These are phyloP conservation scores for Caenorhabditis imperialis DNA, from an alignment of 2,888 invertebrate genomes.

Conservation along the genomic window DNA sequence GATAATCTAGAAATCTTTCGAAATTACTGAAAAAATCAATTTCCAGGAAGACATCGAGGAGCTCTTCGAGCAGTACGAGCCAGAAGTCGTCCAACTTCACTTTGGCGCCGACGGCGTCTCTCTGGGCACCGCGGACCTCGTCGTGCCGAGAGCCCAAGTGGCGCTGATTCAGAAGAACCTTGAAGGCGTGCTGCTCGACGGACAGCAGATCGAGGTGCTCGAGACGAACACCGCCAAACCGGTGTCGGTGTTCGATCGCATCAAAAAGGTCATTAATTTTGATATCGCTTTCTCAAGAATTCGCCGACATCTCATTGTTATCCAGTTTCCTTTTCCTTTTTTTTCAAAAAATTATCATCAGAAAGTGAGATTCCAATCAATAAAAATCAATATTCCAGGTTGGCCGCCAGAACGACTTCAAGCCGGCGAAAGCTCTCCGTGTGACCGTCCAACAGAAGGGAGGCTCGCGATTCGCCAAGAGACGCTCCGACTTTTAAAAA, in stretches of 20 bases:
- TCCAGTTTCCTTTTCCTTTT: too few species aligned
- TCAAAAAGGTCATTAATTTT: conserved; percentile 41
- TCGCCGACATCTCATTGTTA: too few species aligned
- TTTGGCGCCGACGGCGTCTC: conserved; percentile 29
- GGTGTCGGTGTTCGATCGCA: conserved; percentile 50
- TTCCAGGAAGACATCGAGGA: conserved; percentile 50
- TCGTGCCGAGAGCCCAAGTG: conserved; percentile 41
- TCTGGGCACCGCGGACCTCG: conserved; percentile 45
- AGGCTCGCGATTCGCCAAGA: conserved; percentile 24
- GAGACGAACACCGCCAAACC: conserved; percentile 41
- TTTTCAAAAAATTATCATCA: too few species aligned
- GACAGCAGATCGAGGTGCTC: conserved; percentile 44
- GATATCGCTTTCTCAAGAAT: background rate
- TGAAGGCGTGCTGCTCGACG: conserved; percentile 52
- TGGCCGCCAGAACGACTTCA: conserved; percentile 25
- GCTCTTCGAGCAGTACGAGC: conserved; percentile 42
- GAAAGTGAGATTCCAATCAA: background rate
- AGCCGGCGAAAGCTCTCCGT: conserved; percentile 26
- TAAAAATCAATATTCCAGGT: conserved; percentile 19
- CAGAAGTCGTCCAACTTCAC: conserved; percentile 50
- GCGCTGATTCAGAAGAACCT: conserved; percentile 41
- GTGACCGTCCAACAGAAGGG: conserved; percentile 10
- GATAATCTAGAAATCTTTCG: background rate
- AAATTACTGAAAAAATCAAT: too few species aligned
- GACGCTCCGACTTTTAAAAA: conserved; percentile 2